Base-by-base conservation (phyloP, 2,888 invertebrate genomes). In the Axea sp. region DNA sequence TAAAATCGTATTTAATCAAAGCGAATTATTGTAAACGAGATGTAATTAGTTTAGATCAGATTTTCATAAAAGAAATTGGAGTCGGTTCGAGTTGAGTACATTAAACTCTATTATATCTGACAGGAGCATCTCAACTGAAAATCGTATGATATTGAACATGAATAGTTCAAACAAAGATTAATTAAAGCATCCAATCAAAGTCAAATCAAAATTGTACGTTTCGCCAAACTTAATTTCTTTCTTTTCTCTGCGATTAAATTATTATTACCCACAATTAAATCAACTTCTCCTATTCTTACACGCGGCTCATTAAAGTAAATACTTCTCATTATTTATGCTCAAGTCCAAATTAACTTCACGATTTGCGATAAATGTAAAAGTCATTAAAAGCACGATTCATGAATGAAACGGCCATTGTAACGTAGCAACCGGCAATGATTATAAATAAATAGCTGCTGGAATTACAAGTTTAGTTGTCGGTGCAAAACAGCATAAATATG, bases 391-490 rank as follows among this genome's bases (percentile, higher is more conserved):
- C 65, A 51, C 45, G 45, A 45, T 43, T 65, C 65, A 65, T 55
- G 45, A 53, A 53, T 65, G 65, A 65, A 64, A 65, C 53, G 55
- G 55, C 24, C 33, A 64, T 64, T 51, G 64, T 35, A 43, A 53
- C 43, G 19, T 41, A 17, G 26, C 45, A 53, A 51, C 45, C 35
- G 7, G 24, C 12, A 9, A 7, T 31, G 22, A 22, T 49, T 47
- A n/a, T n/a, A n/a, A n/a, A n/a, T n/a, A n/a, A n/a, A n/a, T n/a
- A n/a, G n/a, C n/a, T n/a, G n/a, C n/a, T n/a, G n/a, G n/a, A n/a
- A n/a, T n/a, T n/a, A n/a, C n/a, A n/a, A n/a, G n/a, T 28, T 15
- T 15, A 31, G 28, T 19, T 7, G 12, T 14, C 24, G 33, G 45
- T 59, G 57, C 43, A 59, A 41, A 55, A 22, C 11, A 39, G 14